Percentiles rank a stretch among this genome's conserved stretches.
Conservation (phyloP, 2,888 invertebrate genomes). For the Dione vanillae region DNA sequence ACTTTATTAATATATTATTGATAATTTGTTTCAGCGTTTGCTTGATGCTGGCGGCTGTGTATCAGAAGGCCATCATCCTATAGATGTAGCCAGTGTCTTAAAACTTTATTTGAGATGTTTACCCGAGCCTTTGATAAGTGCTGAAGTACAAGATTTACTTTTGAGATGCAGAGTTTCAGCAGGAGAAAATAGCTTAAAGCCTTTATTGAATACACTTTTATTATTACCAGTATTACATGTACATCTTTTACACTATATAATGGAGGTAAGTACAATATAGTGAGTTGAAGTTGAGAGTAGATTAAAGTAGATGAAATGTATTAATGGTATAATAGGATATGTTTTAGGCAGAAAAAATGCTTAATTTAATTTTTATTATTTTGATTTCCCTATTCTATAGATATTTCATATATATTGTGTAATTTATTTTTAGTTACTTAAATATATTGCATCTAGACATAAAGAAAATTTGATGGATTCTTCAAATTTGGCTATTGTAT, state of each 20-base stretch:
- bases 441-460: conserved; percentile 87
- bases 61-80: conserved; percentile 89
- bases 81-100: conserved; percentile 93
- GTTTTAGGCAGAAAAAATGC: too few species aligned
- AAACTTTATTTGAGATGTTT: conserved; percentile 93
- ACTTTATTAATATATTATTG: not conserved
- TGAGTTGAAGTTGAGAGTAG: not conserved
- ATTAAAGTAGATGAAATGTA: not conserved
- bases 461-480: conserved; percentile 92
- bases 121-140: conserved; percentile 91
- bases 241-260: conserved; percentile 91
- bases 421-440: conserved; percentile 82
- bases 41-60: conserved; percentile 89
- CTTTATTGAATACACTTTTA: conserved; percentile 88
- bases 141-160: conserved; percentile 91
- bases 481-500: conserved; percentile 92
- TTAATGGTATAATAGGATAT: not conserved
- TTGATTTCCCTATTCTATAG: too few species aligned
- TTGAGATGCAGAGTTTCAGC: conserved; percentile 86
- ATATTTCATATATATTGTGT: not conserved
- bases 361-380: too few species aligned
- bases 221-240: conserved; percentile 91
- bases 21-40: conserved; percentile 76
- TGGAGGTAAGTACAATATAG: conserved; percentile 87
- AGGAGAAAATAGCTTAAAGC: conserved; percentile 84